These are phyloP conservation scores for Notospermus geniculatus DNA, from an alignment of 1,140 invertebrate species.

Conservation along the genomic window DNA sequence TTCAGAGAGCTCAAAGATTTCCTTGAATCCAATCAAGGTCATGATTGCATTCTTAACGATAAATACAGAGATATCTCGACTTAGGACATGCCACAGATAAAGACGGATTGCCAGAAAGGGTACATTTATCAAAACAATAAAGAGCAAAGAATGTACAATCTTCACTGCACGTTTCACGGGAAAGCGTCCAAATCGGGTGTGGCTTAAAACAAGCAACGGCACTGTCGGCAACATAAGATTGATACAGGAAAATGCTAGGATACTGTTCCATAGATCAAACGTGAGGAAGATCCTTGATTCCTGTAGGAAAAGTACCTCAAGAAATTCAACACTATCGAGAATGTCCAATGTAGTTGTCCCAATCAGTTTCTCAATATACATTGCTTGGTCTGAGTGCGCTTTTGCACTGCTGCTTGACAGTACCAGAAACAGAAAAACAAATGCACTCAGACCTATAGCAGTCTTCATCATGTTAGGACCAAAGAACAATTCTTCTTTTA, in stretches of 20 bases:
- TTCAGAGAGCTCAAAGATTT: constrained; percentile 26
- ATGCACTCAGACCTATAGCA: constrained; percentile 55
- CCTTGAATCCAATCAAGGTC: constrained; percentile 53
- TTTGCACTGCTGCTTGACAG: constrained; percentile 61
- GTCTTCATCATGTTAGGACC: constrained; percentile 61
- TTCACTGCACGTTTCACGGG: constrained; percentile 31
- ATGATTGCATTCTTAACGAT: constrained; percentile 63
- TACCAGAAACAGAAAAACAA: constrained; percentile 62
- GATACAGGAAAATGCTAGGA: constrained; percentile 59
- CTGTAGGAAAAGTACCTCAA: constrained; percentile 53
- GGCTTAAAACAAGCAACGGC: constrained; percentile 61
- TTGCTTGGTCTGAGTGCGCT: constrained; percentile 50
- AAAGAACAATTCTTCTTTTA: constrained; percentile 53
- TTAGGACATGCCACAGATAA: constrained; percentile 58
- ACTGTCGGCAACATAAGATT: constrained; percentile 63
- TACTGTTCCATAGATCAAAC: constrained; percentile 51
- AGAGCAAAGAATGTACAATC: constrained; percentile 55
- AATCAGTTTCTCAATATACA: constrained; percentile 52
- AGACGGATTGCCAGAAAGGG: constrained; percentile 62
- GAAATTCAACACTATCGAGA: constrained; percentile 60
- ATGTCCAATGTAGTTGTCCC: constrained; percentile 58
- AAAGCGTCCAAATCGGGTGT: constrained; percentile 43
- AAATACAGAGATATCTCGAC: constrained; percentile 61
- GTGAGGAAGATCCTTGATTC: constrained; percentile 44
- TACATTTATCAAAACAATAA: constrained; percentile 60